Conservation (phyloP, 2,797 vertebrate species). For the Natrix natrix region DNA sequence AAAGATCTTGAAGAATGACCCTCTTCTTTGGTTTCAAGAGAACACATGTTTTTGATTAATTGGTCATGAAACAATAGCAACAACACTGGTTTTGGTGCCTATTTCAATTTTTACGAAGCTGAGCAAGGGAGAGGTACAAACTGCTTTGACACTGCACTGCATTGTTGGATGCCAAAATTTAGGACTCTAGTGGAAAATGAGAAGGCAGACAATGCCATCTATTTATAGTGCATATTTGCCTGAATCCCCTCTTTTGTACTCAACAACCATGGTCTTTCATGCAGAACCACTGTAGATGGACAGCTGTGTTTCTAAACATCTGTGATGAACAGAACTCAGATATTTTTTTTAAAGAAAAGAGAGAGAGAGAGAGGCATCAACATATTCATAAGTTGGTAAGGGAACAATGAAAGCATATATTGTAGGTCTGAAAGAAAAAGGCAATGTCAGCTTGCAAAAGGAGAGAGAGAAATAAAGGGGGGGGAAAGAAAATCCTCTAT, state of each 20-base stretch:
- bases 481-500: conserved; percentile 42
- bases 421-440: conserved; percentile 71
- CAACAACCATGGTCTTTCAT: conserved; percentile 70
- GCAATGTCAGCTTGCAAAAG: conserved; percentile 66
- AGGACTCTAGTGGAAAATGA: conserved; percentile 62
- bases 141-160: conserved; percentile 62
- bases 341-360: conserved; percentile 61
- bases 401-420: conserved; percentile 73
- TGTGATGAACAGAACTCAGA: conserved; percentile 73
- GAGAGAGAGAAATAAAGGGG: not conserved
- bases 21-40: conserved; percentile 28
- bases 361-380: conserved; percentile 70
- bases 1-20: conserved; percentile 34
- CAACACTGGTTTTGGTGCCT: conserved; percentile 54
- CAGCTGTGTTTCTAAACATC: conserved; percentile 74
- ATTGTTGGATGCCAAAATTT: conserved; percentile 67
- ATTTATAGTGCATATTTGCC: conserved; percentile 66
- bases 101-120: conserved; percentile 51
- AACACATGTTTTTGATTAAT: conserved; percentile 44
- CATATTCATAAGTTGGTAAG: conserved; percentile 69
- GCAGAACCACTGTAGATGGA: conserved; percentile 71
- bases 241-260: conserved; percentile 67
- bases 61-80: conserved; percentile 45
- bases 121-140: conserved; percentile 52
- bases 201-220: conserved; percentile 62